Base-by-base conservation (phyloP, 1,140 invertebrate genomes). In the Papilio dardanus region DNA sequence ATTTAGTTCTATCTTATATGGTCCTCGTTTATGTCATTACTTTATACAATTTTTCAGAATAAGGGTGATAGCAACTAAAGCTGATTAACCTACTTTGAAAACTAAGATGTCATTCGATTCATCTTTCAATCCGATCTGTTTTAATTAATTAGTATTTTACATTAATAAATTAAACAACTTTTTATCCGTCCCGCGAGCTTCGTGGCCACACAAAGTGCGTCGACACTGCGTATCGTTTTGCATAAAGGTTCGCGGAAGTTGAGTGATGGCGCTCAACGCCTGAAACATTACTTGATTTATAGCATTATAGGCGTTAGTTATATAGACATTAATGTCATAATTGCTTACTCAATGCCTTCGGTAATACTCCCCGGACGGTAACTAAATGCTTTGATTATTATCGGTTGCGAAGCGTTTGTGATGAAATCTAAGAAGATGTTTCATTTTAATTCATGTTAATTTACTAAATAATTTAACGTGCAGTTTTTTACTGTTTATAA, bases 201-300 rank as follows among this genome's bases (percentile, higher is more conserved):
- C 14, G 19, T 68, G 33, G 66, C 31, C 66, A 21, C 35, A 35
- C 66, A 24, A 40, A 37, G 35, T 68, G 66, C 66, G 66, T 68
- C 66, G 35, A 68, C 66, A 68, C 62, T 66, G 62, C 66, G 66
- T 68, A 68, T 68, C 66, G 66, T 68, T 68, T 68, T 68, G 66
- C 66, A 68, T 37, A 68, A 37, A 68, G 66, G 35, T 68, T 68
- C 66, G 66, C 66, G 66, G 66, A 68, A 68, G 66, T 68, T 68
- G 66, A 68, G n/a, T 68, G 66, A 68, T 37, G 66, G 66, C 35
- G 66, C 33, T 24, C 66, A 14, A 14, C 33, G 33, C 62, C 66
- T 68, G 66, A 68, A 68, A 68, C 35, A 37, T 68, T 4, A 21
- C 35, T 68, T 19, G 35, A 35, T 58, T 35, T 68, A 68, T 40